Percentiles rank a stretch among this genome's conserved stretches.
Evolutionary conservation across 2,888 invertebrate genomes (phyloP).

Genomic region (Cryptophagus acutangulus): DNA sequence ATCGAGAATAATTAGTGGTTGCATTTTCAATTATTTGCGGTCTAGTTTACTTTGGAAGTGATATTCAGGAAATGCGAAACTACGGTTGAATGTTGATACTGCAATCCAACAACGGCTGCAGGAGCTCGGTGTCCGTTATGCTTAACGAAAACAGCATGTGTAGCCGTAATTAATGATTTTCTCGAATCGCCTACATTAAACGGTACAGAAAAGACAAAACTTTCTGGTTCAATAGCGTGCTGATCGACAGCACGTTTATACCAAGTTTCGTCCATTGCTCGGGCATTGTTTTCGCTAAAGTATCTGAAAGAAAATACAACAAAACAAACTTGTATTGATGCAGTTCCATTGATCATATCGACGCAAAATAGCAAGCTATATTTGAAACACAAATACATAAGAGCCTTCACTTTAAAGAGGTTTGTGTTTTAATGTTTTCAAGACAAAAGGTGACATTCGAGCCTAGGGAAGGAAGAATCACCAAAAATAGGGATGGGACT

Average conservation of each 20-base stretch:
- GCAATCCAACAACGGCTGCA: slow-evolving; percentile 87
- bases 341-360: too few species aligned
- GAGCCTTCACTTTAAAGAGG: not conserved
- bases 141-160: slow-evolving; percentile 84
- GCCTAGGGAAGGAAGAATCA: too few species aligned
- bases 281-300: slow-evolving; percentile 73
- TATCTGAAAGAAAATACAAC: slow-evolving; percentile 52
- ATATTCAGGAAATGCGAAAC: slow-evolving; percentile 78
- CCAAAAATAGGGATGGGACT: too few species aligned
- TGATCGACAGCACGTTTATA: slow-evolving; percentile 89
- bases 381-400: not conserved
- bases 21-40: slow-evolving; percentile 3
- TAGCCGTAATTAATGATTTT: slow-evolving; percentile 75
- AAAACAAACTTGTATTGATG: not conserved
- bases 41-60: slow-evolving; percentile 72
- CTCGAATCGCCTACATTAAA: slow-evolving; percentile 59
- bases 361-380: not conserved
- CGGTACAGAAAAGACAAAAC: slow-evolving; percentile 86
- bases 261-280: slow-evolving; percentile 86
- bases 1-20: slow-evolving; percentile 5
- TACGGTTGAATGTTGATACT: slow-evolving; percentile 78
- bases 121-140: slow-evolving; percentile 78
- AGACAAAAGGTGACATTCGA: too few species aligned
- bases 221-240: slow-evolving; percentile 77
- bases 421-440: too few species aligned